Evolutionary conservation across 37 sponge, comb jelly and placozoan species (phyloP), one percentile per base, ranked within the genome.

Genomic region (Cliona cf. orientalis): DNA sequence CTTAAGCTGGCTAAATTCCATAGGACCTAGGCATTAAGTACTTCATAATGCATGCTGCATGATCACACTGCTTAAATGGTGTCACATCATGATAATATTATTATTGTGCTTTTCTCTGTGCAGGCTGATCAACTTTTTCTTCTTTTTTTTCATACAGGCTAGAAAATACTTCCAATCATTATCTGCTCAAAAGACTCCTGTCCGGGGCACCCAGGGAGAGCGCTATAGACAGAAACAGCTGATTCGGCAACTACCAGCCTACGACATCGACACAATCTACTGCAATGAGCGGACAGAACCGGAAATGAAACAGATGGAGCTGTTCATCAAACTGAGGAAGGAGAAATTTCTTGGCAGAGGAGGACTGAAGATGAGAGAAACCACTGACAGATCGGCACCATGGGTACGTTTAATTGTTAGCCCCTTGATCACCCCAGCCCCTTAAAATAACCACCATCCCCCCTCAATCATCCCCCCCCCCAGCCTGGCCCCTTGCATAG

Each of bases 221-320:
- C 70, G 80, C 21, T 98, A 93, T 79, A 74, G 93, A 19, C 86
- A 89, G 49, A 89, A 92, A 43, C 99, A 95, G 55, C 91, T 95
- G 55, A 86, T 95, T 39, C 82, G 85, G 5, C 99, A 98, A 80
- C 90, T 95, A 2, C 96, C 99, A 22, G 94, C 87, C 5, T 89
- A 98, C 69, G 99, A 98, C 73, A 76, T 88, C 5, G 91, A 90
- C 79, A 58, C 72, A 7, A 41, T 63, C 0, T 82, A 86, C 45
- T 73, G 86, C 61, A 91, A 89, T 23, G 77, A 81, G 19, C 72
- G 88, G 44, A 69, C 76, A 0, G 79, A 73, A 0, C 88, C 86
- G 46, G 97, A 96, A 42, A 61, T 63, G 67, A 83, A 93, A 66
- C 89, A 96, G 75, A 90, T 93, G 88, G 83, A 88, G 72, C 63